Evolutionary conservation across 2,113 vertebrate species (phyloP).

Genomic region (Sarotherodon lohbergeri): DNA sequence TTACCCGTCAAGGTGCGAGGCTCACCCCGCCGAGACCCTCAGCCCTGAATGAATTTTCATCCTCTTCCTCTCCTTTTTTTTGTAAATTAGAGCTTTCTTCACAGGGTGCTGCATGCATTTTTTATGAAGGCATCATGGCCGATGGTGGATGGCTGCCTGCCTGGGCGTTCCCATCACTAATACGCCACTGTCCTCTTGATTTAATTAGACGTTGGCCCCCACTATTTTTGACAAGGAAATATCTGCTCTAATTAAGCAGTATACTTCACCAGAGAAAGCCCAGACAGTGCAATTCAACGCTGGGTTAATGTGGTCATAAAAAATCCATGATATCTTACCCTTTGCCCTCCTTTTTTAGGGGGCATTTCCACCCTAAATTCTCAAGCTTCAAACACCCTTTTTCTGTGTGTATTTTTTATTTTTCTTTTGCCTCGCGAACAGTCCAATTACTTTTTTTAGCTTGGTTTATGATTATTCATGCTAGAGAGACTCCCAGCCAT

Average conservation of each 20-base stretch:
- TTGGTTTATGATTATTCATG: constrained; percentile 48
- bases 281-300: constrained; percentile 34
- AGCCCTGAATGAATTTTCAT: constrained; percentile 3
- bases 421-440: background rate
- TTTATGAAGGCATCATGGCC: constrained; percentile 63
- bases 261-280: constrained; percentile 57
- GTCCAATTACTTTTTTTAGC: background rate
- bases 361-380: background rate
- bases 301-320: constrained; percentile 65
- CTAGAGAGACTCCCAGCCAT: constrained; percentile 31
- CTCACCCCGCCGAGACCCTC: constrained; percentile 21
- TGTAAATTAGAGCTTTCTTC: constrained; percentile 56
- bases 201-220: constrained; percentile 67
- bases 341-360: constrained; percentile 39
- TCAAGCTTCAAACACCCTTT: background rate
- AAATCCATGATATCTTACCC: constrained; percentile 57
- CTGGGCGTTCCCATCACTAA: constrained; percentile 60
- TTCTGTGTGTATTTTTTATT: background rate
- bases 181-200: constrained; percentile 64
- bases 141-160: constrained; percentile 62
- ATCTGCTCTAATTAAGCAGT: constrained; percentile 67
- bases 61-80: background rate
- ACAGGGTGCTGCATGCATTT: constrained; percentile 52
- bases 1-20: constrained; percentile 54
- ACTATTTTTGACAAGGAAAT: constrained; percentile 64